Percentiles rank a stretch among this genome's conserved stretches.
phyloP scores from a whole-genome alignment of 2,888 invertebrate genomes.

The Drosophila nr. perissopoda region DNA sequence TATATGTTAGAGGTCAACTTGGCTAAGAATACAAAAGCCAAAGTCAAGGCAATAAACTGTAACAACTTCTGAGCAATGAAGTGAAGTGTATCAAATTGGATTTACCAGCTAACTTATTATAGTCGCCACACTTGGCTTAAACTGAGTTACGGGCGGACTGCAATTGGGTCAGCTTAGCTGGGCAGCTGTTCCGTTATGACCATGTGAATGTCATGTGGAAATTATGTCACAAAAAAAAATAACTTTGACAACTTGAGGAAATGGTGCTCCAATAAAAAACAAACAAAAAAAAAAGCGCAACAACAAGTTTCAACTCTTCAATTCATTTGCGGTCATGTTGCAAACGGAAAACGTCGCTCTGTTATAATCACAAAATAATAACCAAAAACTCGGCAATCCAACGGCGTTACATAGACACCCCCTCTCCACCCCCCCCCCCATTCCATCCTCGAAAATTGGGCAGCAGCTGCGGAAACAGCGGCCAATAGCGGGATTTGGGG shows the following conservation, averaged over 20 bases:
- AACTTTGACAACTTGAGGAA: conserved; percentile 49
- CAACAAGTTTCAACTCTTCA: conserved; percentile 29
- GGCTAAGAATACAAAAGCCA: conserved; percentile 51
- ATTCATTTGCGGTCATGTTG: conserved; percentile 55
- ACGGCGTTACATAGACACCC: conserved; percentile 34
- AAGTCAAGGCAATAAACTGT: conserved; percentile 61
- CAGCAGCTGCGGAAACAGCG: conserved; percentile 49
- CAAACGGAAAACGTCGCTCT: conserved; percentile 63
- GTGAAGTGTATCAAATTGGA: conserved; percentile 53
- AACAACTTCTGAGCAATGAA: conserved; percentile 52
- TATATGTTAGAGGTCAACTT: conserved; percentile 49
- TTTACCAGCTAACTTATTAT: conserved; percentile 39
- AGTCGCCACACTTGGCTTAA: conserved; percentile 5
- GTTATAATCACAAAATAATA: conserved; percentile 68
- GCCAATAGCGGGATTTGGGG: conserved; percentile 43
- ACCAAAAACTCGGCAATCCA: conserved; percentile 49
- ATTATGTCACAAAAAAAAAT: conserved; percentile 57
- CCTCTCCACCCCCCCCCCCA: not conserved
- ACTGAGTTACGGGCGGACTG: conserved; percentile 8
- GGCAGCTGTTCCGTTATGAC: conserved; percentile 44
- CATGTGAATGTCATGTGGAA: conserved; percentile 49
- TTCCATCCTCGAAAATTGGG: conserved; percentile 30
- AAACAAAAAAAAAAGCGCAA: not conserved
- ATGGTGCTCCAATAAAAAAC: conserved; percentile 48
- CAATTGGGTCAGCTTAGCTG: conserved; percentile 48